These are phyloP conservation scores for Cliona cf. orientalis DNA, from an alignment of 37 sponge, comb jelly and placozoan species.

Conservation along the genomic window DNA sequence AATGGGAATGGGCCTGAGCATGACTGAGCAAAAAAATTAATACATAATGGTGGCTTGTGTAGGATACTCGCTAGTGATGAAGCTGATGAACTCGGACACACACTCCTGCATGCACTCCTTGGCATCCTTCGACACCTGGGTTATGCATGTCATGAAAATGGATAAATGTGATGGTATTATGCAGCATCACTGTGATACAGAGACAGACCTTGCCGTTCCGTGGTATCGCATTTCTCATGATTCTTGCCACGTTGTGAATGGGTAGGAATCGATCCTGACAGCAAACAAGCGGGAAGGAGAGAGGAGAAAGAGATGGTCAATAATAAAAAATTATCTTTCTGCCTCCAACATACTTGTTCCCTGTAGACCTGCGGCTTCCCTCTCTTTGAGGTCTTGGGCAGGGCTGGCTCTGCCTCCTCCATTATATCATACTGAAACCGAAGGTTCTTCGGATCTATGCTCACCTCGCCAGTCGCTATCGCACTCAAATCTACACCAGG, in stretches of 20 bases:
- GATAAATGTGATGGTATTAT: too few species aligned
- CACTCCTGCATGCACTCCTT: slow-evolving; percentile 99
- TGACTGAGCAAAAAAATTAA: too few species aligned
- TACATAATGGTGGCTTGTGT: too few species aligned
- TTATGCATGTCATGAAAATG: too few species aligned
- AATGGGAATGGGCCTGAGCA: too few species aligned
- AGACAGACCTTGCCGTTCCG: slow-evolving; percentile 77
- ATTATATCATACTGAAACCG: slow-evolving; percentile 57
- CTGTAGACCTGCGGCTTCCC: slow-evolving; percentile 47
- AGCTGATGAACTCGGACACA: slow-evolving; percentile 97
- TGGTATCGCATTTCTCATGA: slow-evolving; percentile 94
- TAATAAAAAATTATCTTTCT: too few species aligned
- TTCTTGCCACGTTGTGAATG: slow-evolving; percentile 91
- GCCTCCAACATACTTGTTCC: slow-evolving; percentile 75
- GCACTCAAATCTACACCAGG: slow-evolving; percentile 9
- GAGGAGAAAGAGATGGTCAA: too few species aligned
- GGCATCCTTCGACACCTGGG: slow-evolving; percentile 94
- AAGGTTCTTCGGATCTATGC: slow-evolving; percentile 59
- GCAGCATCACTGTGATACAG: too few species aligned
- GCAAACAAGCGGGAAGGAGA: too few species aligned
- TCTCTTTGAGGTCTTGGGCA: background rate
- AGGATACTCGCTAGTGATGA: slow-evolving; percentile 97
- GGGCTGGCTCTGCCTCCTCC: background rate
- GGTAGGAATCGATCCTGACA: slow-evolving; percentile 99
- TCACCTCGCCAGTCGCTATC: slow-evolving; percentile 40